Base-by-base conservation (phyloP, 2,113 vertebrate species). In the Pionites leucogaster region DNA sequence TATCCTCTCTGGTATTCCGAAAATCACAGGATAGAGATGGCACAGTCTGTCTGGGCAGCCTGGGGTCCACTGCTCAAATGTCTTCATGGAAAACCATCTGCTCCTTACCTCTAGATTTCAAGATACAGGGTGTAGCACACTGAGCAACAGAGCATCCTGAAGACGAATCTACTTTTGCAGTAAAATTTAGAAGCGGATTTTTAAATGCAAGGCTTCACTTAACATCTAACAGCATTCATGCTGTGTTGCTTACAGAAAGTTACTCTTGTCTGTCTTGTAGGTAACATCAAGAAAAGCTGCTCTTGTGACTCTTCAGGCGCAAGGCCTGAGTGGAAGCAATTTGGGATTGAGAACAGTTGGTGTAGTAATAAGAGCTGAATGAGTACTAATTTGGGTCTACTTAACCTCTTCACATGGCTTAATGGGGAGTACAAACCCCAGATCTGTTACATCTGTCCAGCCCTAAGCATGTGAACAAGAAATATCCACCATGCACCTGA, bases 391-490 rank as follows among this genome's bases (percentile, higher is more conserved):
- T 90, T 90, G 86, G 31, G 24, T 72, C 47, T 78, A 25, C 50
- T n/a, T 68, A 62, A 84, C 44, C 44, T 55, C 70, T 71, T 87
- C n/a, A 20, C 41, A 6, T 6, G 9, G 22, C 39, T 82, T 62
- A 75, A 82, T 0, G 19, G 50, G 63, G 23, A 31, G 33, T 3
- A 41, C 22, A 71, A 70, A 31, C 5, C 27, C 25, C 59, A 49
- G 55, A 29, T 17, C 20, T 33, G 33, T 33, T 49, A 41, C 22
- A 29, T 41, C 29, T 19, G 60, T 31, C 53, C 53, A 39, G 15
- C 16, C n/a, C 69, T 29, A n/a, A 63, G 52, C 18, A 28, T 0
- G 0, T 6, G 47, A 64, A n/a, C 50, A 53, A 41, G 46, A 52
- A 84, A 49, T 5, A 59, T 3, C 22, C 24, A 55, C 8, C 17